Percentiles rank a stretch among this genome's conserved stretches.
Conservation (phyloP, 2,888 invertebrate species). For the Ferdinandea cuprea region DNA sequence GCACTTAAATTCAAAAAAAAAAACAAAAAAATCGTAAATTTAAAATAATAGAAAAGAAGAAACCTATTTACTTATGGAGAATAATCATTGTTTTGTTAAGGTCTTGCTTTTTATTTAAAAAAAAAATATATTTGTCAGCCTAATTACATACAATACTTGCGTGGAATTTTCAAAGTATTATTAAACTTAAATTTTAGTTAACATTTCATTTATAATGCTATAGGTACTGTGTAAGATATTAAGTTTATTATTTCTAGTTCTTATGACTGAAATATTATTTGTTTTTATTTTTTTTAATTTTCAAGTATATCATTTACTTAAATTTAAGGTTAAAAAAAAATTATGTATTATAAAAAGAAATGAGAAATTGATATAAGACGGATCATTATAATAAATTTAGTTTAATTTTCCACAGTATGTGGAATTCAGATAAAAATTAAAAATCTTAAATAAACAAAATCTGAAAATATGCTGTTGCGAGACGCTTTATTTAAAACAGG, state of each 20-base stretch:
- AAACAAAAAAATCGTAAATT: neutral
- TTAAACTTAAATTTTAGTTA: constrained; percentile 47
- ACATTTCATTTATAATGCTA: constrained; percentile 12
- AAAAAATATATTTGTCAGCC: constrained; percentile 16
- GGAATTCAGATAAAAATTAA: constrained; percentile 11
- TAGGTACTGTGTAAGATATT: constrained; percentile 18
- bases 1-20: neutral
- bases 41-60: constrained; percentile 3
- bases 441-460: constrained; percentile 12
- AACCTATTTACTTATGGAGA: constrained; percentile 17
- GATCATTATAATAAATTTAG: constrained; percentile 19
- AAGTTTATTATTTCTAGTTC: constrained; percentile 21
- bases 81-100: no score
- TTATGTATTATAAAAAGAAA: constrained; percentile 17
- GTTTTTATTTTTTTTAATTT: constrained; percentile 29
- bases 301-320: constrained; percentile 34
- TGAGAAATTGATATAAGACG: constrained; percentile 11
- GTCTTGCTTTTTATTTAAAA: no score
- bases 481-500: no score
- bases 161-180: constrained; percentile 64
- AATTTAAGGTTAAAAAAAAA: constrained; percentile 45
- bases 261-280: constrained; percentile 22
- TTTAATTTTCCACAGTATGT: constrained; percentile 7
- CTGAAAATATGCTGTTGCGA: constrained; percentile 21
- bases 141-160: constrained; percentile 12